Base-by-base conservation (phyloP, 2,113 vertebrate species). In the Anoplopoma fimbria region DNA sequence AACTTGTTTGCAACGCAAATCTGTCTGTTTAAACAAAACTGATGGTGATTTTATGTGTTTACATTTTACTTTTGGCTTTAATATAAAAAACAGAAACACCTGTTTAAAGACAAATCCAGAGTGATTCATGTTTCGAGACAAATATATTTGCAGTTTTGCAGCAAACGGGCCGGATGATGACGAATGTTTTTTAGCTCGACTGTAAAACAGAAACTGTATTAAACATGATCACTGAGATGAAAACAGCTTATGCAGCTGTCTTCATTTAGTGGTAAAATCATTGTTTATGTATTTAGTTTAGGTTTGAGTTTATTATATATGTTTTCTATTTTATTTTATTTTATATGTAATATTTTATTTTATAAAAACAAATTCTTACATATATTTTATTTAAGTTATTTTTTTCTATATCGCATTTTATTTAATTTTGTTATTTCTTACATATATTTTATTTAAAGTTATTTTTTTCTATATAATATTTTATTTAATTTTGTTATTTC, bases 161-260 rank as follows among this genome's bases (percentile, higher is more conserved):
- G 69, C 3, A 36, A 77, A 36, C 17, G 5, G 38, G 23, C 19
- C 12, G 4, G 70, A 75, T 64, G 5, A 6, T 29, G 47, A 69
- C 27, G 10, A 42, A 25, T 31, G 36, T 21, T 84, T 87, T 87
- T 63, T n/a, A n/a, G 5, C 67, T 60, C 4, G 4, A 0, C 21
- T 69, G 45, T 51, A 74, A 80, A 83, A 83, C 29, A 81, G 58
- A 75, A 77, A 77, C 38, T 55, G 5, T 25, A 21, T 36, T 64
- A 61, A 7, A 58, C n/a, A n/a, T n/a, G n/a, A n/a, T n/a, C n/a
- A n/a, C 15, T 49, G 33, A 64, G 12, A 40, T 19, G 21, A 57
- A 82, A 73, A 71, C 49, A n/a, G 38, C 31, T 6, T 15, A 67
- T 3, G 13, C 63, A 75, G 64, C 69, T 57, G 29, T 80, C 42